Conservation (phyloP, 2,797 vertebrate species). For the Remorina albescens region DNA sequence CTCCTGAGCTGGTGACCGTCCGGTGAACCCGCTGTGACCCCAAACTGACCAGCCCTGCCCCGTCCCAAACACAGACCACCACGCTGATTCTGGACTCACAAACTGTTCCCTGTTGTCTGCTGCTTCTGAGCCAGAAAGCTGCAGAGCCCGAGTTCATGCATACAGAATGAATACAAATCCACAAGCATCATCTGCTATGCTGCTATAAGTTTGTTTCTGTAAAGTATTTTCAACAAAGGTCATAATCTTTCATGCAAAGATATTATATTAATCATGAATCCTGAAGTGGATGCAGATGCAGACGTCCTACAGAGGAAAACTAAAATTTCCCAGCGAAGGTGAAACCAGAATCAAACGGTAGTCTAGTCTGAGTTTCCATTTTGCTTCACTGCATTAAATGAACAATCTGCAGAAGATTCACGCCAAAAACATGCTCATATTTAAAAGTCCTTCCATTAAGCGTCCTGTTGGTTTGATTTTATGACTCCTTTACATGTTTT, state of each 20-base stretch:
- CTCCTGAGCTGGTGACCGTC: constrained; percentile 88
- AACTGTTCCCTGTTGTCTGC: constrained; percentile 19
- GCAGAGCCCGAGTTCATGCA: not conserved
- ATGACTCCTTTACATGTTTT: not conserved
- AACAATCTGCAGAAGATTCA: not conserved
- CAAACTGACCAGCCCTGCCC: constrained; percentile 79
- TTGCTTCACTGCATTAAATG: not conserved
- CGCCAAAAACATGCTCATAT: not conserved
- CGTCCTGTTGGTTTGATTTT: not conserved
- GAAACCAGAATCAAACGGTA: not conserved
- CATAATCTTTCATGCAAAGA: too few species aligned
- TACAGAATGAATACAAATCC: not conserved
- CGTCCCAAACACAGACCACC: constrained; percentile 71
- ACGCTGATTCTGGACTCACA: constrained; percentile 32
- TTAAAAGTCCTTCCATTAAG: too few species aligned
- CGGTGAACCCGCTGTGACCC: constrained; percentile 90
- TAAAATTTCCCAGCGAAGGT: not conserved
- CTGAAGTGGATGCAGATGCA: too few species aligned
- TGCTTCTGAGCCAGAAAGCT: not conserved
- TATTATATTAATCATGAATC: too few species aligned
- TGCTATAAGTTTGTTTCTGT: too few species aligned
- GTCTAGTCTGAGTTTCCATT: not conserved
- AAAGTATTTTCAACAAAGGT: too few species aligned
- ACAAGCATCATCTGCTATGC: not conserved
- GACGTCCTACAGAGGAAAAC: too few species aligned